Evolutionary conservation across 2,113 vertebrate species (phyloP), one percentile per base, ranked within the genome.

Genomic region (Mastomys coucha): DNA sequence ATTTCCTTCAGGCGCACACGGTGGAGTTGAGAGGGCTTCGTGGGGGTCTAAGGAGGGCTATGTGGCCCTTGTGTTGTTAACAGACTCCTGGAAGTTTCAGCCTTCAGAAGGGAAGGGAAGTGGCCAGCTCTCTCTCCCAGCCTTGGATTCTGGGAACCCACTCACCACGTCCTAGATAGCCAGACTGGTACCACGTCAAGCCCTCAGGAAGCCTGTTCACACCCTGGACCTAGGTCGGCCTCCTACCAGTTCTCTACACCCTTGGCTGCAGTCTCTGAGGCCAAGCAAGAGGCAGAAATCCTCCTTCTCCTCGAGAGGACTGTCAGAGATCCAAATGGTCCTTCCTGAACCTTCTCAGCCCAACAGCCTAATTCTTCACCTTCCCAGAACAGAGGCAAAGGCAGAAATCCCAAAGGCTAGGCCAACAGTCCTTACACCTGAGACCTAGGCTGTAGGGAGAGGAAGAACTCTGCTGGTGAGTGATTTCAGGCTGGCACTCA

Each of bases 111-210:
- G 36, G 80, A 39, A 84, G 81, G 81, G 26, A 28, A 28, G 31
- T 0, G 26, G 39, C 36, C 13, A 4, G 67, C 11, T 31, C 36
- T 63, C 20, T 33, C n/a, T 16, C 60, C 78, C 49, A 9, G 81
- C 45, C 81, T 88, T 5, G 10, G 53, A 45, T 82, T 33, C 33
- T 22, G n/a, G n/a, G n/a, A n/a, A n/a, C n/a, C 33, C 80, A 39
- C 24, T 56, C 67, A 49, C n/a, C 51, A 36, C 26, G 70, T 65
- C 12, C 22, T 24, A 31, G 22, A 81, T 2, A 12, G n/a, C 5
- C 33, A 10, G 3, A 0, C 0, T 2, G n/a, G 53, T 58, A n/a
- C 14, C 2, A 17, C 2, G 53, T 56, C 28, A 58, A 42, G 33
- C 7, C 9, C 19, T 65, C 8, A 58, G 87, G 72, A 22, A 65